Base-by-base conservation (phyloP, 2,113 vertebrate species). In the Nothocercus julius region DNA sequence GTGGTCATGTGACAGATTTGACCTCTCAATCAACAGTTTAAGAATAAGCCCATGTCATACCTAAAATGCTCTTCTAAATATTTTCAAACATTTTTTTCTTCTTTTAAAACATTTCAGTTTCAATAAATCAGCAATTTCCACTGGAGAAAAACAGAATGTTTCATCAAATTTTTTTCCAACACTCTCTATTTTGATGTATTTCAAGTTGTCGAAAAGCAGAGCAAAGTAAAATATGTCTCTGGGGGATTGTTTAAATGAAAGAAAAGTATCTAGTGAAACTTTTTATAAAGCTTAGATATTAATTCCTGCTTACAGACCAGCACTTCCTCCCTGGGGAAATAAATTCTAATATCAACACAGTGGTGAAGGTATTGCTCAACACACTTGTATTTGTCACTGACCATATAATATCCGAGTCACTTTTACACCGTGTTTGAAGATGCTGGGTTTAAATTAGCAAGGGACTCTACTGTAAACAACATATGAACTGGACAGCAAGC, bases 381-480 rank as follows among this genome's bases (percentile, higher is more conserved):
- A 81, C 7, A 62, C 88, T 87, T 92, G 12, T 82, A 21, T 95
- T 86, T 92, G 22, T 68, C 85, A 69, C 40, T 79, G 53, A 75
- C 38, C 68, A 84, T 64, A 42, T 84, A 92, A 82, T 70, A 69
- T 34, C 44, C 16, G 53, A 70, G 24, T 49, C 44, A 38, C 12
- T 69, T 21, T 76, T 95, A 74, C n/a, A 21, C 25, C n/a, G 49
- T 85, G 24, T 87, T 88, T 63, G 36, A 47, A 59, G 20, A 28
- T 15, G 30, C 24, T 94, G 44, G 11, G 61, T 79, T 7, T 91
- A 61, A 92, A 87, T 76, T 82, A 69, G 19, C 36, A 22, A 54
- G 13, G 6, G 13, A 36, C 20, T 75, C 15, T 54, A 3, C 38
- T 45, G 7, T 47, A 94, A 91, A 85, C 70, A 85, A 28, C 20